Conservation (phyloP, 2,888 invertebrate species). For the Drosophila silvestris region DNA sequence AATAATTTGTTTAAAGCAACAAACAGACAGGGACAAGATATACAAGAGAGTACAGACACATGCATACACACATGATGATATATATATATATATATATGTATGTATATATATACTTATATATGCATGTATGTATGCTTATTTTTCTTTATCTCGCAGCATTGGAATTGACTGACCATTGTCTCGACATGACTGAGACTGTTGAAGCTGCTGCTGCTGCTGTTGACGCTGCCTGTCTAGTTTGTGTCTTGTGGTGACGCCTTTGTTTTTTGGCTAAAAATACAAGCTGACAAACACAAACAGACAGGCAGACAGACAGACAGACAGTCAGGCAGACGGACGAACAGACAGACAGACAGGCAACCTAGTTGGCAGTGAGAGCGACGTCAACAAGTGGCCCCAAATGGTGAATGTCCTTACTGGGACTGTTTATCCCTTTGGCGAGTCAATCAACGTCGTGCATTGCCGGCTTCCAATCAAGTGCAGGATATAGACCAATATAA, state of each 20-base stretch:
- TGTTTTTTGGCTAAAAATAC: slow-evolving; percentile 68
- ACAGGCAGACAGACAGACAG: slow-evolving; percentile 25
- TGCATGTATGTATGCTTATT: not conserved
- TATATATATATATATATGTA: not conserved
- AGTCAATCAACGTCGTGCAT: slow-evolving; percentile 72
- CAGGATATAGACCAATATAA: slow-evolving; percentile 40
- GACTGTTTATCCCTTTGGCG: slow-evolving; percentile 55
- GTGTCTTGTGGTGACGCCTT: slow-evolving; percentile 72
- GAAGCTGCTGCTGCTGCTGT: slow-evolving; percentile 29
- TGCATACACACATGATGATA: not conserved
- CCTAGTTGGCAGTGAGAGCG: slow-evolving; percentile 9
- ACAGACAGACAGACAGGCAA: not conserved
- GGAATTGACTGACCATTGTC: slow-evolving; percentile 27
- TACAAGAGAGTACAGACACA: not conserved
- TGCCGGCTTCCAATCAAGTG: slow-evolving; percentile 56
- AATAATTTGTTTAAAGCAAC: slow-evolving; percentile 72
- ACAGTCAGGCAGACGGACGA: slow-evolving; percentile 2
- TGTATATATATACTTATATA: not conserved
- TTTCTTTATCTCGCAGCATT: slow-evolving; percentile 19
- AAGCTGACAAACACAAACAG: slow-evolving; percentile 43
- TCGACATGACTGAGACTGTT: slow-evolving; percentile 15
- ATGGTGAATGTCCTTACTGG: slow-evolving; percentile 49
- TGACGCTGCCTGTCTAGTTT: slow-evolving; percentile 61
- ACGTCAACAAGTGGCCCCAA: slow-evolving; percentile 59
- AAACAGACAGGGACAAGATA: slow-evolving; percentile 42